These are phyloP conservation scores for Valencia hispanica DNA, from an alignment of 2,797 vertebrate genomes.

Conservation along the genomic window DNA sequence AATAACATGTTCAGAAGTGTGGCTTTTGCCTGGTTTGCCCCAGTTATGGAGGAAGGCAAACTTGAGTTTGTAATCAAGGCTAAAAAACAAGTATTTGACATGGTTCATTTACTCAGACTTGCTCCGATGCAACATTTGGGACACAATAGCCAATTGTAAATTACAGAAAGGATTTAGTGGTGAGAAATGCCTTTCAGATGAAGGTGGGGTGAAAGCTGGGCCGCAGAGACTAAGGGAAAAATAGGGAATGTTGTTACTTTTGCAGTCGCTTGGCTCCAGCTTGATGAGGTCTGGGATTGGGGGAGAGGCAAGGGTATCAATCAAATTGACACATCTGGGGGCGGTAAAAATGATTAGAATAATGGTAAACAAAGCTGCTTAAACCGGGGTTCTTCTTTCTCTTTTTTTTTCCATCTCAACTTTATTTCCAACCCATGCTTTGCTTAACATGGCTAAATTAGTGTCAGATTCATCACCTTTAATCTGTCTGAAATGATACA, in stretches of 20 bases:
- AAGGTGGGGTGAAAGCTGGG: constrained; percentile 31
- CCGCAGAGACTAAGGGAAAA: constrained; percentile 42
- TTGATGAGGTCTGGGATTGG: constrained; percentile 75
- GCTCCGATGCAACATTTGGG: constrained; percentile 68
- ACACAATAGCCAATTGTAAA: constrained; percentile 73
- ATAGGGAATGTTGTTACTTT: constrained; percentile 58
- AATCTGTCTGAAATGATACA: constrained; percentile 59
- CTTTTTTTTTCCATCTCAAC: constrained; percentile 22
- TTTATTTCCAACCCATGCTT: constrained; percentile 25
- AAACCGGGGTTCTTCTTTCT: constrained; percentile 29
- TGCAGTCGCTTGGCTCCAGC: constrained; percentile 47
- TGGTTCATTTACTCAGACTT: constrained; percentile 70
- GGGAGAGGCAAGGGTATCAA: constrained; percentile 66
- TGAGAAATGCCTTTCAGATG: constrained; percentile 64
- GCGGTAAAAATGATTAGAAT: constrained; percentile 72
- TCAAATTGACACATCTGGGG: constrained; percentile 68
- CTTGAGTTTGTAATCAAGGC: constrained; percentile 58
- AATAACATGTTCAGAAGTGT: constrained; percentile 35
- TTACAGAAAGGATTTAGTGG: constrained; percentile 65
- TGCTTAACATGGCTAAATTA: constrained; percentile 48
- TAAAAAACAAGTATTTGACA: constrained; percentile 65
- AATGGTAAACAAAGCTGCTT: constrained; percentile 68
- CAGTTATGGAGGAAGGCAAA: constrained; percentile 25
- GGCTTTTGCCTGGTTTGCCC: constrained; percentile 46
- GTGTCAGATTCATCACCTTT: constrained; percentile 49